Evolutionary conservation across 2,797 vertebrate genomes (phyloP), one percentile per base, ranked within the genome.

Genomic region (Discoglossus pictus): DNA sequence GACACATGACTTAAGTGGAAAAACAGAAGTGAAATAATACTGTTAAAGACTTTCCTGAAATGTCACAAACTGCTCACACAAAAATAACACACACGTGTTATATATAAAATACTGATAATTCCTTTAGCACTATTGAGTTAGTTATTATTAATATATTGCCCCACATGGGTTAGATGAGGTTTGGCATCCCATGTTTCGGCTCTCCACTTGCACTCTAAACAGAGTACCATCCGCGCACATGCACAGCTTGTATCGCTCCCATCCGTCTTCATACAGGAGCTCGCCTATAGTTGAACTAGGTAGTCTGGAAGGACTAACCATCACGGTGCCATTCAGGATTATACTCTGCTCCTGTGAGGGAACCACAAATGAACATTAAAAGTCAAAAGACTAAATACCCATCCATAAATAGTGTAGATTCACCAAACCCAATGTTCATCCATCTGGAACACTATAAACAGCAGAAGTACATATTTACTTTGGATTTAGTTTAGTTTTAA

Each of bases 241-340:
- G 42, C 97, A 99, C 13, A 99, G 93, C 87, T 99, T 99, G 87
- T 98, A 99, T 25, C 97, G 89, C 74, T 95, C 90, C 86, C 89
- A 86, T 31, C 89, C 88, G 3, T 92, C 88, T 0, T 91, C 85
- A 1, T 81, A 91, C 7, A 92, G 86, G 52, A 90, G 82, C 1
- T 95, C 91, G n/a, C 86, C 90, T 0, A 84, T 65, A 1, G 86
- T 80, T 2, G 92, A 92, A 25, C 88, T 93, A 0, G 96, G 97
- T 72, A 99, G 93, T 36, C 93, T 92, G 0, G 90, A 82, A 0
- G 92, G 77, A 68, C 88, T 97, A 73, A 99, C 90, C 94, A 94
- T 92, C 80, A 99, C 95, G 0, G 93, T 95, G 9, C 97, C 97
- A 0, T 99, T 99, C 18, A 99, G 92, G 73, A 98, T 79, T 13